phyloP scores from a whole-genome alignment of 2,888 invertebrate species.

The Torymus tubicola region DNA sequence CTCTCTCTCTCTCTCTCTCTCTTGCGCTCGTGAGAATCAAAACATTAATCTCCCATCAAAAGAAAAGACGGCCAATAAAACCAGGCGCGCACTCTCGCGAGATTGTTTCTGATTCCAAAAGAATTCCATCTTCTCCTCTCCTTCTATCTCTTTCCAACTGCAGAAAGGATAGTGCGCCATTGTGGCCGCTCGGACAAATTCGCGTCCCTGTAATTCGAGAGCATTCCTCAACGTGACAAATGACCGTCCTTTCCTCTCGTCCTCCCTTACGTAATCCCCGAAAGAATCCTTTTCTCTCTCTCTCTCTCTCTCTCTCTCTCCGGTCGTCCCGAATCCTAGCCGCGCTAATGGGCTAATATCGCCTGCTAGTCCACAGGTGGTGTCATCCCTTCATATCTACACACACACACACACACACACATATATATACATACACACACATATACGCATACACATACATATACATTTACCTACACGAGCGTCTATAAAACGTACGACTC shows the following conservation, averaged over 20 bases:
- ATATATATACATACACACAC: too few species aligned
- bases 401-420: too few species aligned
- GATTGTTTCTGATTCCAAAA: conserved; percentile 24
- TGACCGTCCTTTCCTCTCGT: conserved; percentile 4
- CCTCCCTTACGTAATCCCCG: conserved; percentile 16
- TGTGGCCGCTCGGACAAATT: conserved; percentile 31
- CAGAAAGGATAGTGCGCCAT: conserved; percentile 9
- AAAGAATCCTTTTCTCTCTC: conserved; percentile 21
- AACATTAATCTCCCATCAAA: too few species aligned
- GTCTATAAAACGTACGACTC: too few species aligned
- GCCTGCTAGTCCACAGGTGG: conserved; percentile 62
- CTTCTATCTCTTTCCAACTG: neutral
- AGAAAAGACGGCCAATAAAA: too few species aligned
- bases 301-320: neutral
- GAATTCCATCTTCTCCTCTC: conserved; percentile 8
- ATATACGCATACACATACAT: too few species aligned
- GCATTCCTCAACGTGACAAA: conserved; percentile 41
- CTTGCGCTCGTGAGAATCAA: too few species aligned
- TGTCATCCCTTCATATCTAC: too few species aligned
- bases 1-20: too few species aligned
- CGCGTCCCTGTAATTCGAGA: conserved; percentile 36
- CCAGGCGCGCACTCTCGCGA: too few species aligned
- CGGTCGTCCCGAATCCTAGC: neutral
- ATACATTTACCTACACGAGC: too few species aligned
- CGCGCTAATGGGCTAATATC: conserved; percentile 61